Conservation (phyloP, 2,797 vertebrate genomes). For the Buceros bicornis region DNA sequence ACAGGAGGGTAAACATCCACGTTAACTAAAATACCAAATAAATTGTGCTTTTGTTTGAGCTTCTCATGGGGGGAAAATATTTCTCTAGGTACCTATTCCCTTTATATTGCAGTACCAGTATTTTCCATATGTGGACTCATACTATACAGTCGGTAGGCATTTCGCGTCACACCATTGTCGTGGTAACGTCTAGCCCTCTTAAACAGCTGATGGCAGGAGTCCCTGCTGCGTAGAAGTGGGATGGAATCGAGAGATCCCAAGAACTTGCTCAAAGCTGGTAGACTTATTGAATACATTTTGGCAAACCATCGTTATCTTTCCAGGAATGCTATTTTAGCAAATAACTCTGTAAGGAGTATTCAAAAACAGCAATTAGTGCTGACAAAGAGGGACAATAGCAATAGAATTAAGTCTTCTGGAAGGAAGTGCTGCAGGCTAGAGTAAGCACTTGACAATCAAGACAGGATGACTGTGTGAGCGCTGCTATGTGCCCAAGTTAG, state of each 20-base stretch:
- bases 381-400: background rate
- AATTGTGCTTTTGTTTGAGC: background rate
- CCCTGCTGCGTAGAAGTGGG: background rate
- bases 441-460: background rate
- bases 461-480: background rate
- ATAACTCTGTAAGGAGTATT: background rate
- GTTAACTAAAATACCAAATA: background rate
- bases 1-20: background rate
- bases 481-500: background rate
- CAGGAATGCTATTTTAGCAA: background rate
- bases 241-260: background rate
- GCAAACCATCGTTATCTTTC: background rate
- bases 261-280: background rate
- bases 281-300: background rate
- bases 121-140: conserved; percentile 50
- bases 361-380: conserved; percentile 10
- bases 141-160: conserved; percentile 11
- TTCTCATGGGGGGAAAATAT: background rate
- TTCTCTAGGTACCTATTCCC: background rate
- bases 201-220: conserved; percentile 30
- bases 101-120: background rate
- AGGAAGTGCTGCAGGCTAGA: background rate
- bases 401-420: background rate
- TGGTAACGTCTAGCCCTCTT: conserved; percentile 19
- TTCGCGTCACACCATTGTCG: conserved; percentile 22